Evolutionary conservation across 2,888 invertebrate genomes (phyloP), one percentile per base, ranked within the genome.

Genomic region (Panopea generosa): DNA sequence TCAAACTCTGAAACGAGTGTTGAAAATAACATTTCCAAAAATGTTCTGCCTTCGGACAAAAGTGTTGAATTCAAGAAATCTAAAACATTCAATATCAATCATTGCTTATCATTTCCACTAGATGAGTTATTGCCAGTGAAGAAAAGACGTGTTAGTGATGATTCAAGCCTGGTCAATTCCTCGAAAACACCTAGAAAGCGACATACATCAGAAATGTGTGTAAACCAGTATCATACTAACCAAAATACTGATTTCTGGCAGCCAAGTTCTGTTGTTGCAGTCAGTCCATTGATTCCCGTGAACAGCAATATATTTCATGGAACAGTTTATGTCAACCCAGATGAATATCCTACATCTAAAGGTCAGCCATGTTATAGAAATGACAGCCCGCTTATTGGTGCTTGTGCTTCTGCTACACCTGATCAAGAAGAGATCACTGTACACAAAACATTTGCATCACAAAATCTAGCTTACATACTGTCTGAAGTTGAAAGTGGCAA

Each of bases 121-220:
- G 79, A 79, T 75, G 79, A 79, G 29, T 50, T 79, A 11, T 59
- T 79, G 7, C 79, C 79, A 26, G 7, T 38, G 24, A 63, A 60
- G 29, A 53, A 60, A n/a, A 49, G 27, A 9, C 38, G 24, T 45
- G 60, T 24, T n/a, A 63, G 33, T 38, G 62, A 38, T n/a, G 29
- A 29, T n/a, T 7, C 4, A 11, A 33, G 11, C 33, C 4, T 33
- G 33, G 33, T 16, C 24, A 26, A 43, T 26, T 20, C 22, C 40
- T 7, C 24, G 20, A 24, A 18, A 40, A 18, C 24, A 4, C 38
- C 2, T 11, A 11, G 6, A 9, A 57, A 40, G 2, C 0, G 43
- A 59, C 43, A 59, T n/a, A 26, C n/a, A 52, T 24, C 24, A 33
- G n/a, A 53, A 4, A 52, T 24, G 33, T 14, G 1, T 9, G 24